Conservation (phyloP, 2,113 vertebrate species). For the Brachyhypopomus gauderio region DNA sequence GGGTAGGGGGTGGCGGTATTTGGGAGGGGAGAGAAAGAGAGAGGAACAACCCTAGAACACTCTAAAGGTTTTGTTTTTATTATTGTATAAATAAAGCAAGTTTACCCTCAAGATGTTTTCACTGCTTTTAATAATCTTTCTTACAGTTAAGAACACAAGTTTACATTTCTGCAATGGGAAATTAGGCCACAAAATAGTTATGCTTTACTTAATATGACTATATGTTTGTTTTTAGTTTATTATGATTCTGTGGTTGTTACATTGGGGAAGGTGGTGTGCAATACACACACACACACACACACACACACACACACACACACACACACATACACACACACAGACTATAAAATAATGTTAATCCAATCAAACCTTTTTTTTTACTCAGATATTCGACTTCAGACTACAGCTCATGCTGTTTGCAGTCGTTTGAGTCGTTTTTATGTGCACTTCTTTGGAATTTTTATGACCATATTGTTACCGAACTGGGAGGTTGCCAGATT, state of each 20-base stretch:
- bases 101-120: slow-evolving; percentile 30
- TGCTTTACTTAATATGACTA: slow-evolving; percentile 35
- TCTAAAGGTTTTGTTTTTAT: slow-evolving; percentile 5
- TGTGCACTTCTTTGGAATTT: slow-evolving; percentile 38
- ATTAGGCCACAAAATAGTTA: slow-evolving; percentile 45
- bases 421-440: slow-evolving; percentile 9
- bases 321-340: background rate
- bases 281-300: background rate
- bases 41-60: background rate
- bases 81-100: slow-evolving; percentile 31
- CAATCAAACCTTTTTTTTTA: slow-evolving; percentile 24
- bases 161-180: slow-evolving; percentile 31
- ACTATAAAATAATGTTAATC: slow-evolving; percentile 10
- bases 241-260: slow-evolving; percentile 26
- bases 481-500: slow-evolving; percentile 53
- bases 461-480: slow-evolving; percentile 47
- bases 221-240: slow-evolving; percentile 28
- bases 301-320: too few relatives aligned
- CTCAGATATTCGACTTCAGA: background rate
- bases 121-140: slow-evolving; percentile 47
- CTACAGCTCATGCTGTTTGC: background rate
- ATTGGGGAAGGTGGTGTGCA: background rate
- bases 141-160: slow-evolving; percentile 17
- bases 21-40: background rate
- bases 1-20: background rate